These are phyloP conservation scores for Cebus imitator DNA, from an alignment of 2,113 vertebrate genomes.

Conservation along the genomic window DNA sequence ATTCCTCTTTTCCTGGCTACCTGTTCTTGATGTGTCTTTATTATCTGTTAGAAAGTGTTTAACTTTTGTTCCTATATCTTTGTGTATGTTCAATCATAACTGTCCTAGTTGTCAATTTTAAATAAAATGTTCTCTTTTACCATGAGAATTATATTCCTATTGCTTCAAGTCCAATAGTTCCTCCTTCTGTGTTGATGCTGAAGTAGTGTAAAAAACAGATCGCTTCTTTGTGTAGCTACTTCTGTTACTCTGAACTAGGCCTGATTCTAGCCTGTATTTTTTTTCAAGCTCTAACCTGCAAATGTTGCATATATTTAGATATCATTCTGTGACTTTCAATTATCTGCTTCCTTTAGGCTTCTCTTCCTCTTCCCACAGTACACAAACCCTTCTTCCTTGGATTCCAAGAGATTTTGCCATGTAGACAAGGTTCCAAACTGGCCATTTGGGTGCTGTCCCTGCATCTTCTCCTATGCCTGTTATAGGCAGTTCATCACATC, in stretches of 20 bases:
- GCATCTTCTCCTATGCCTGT: not conserved
- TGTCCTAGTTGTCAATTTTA: not conserved
- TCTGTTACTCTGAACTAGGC: not conserved
- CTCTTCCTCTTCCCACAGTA: not conserved
- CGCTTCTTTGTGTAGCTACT: not conserved
- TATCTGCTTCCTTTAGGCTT: not conserved
- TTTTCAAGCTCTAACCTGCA: not conserved
- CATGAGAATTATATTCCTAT: not conserved
- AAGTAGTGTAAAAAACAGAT: not conserved
- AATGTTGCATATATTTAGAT: not conserved
- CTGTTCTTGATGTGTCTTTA: not conserved
- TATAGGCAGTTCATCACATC: not conserved
- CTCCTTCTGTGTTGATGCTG: not conserved
- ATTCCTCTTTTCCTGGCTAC: not conserved
- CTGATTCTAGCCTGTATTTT: not conserved
- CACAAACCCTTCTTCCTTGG: not conserved
- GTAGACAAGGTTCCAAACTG: not conserved
- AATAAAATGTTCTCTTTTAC: not conserved
- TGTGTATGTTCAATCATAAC: not conserved
- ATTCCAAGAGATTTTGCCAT: not conserved
- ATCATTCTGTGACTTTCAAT: not conserved
- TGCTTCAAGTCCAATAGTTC: not conserved
- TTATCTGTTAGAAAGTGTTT: not conserved
- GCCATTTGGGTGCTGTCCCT: not conserved
- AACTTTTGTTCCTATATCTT: not conserved